Base-by-base conservation (phyloP, 2,113 vertebrate species). In the Blennius ocellaris region DNA sequence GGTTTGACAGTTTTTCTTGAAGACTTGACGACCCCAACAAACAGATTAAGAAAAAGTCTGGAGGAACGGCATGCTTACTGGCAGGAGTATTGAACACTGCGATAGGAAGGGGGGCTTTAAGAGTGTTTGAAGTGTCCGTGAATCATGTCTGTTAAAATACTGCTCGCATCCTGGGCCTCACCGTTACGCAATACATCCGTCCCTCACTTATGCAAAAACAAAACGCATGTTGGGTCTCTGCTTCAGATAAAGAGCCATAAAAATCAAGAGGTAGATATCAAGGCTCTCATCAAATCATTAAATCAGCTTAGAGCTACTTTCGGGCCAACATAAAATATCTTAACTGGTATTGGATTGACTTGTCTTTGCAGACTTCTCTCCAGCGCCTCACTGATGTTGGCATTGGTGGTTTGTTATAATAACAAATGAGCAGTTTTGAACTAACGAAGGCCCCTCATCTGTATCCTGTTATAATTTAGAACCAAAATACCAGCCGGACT, bases 41-140 rank as follows among this genome's bases (percentile, higher is more conserved):
- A 87, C 77, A 82, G 78, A 80, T 77, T 36, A 41, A 73, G 73
- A 65, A 75, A 65, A 75, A 64, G 65, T 69, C 55, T 69, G 67
- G 62, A 40, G 38, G 67, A 67, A 40, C 78, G 72, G 83, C 82
- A 68, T 56, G 87, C 69, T 17, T 21, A 51, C 61, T 62, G 78
- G 63, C 55, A 69, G 78, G 38, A 60, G 10, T 39, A n/a, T 30
- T 30, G 21, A 30, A 30, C 21, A 30, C 21, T 30, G 21, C 4
- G 21, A 73, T 17, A 36, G 5, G 65, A 77, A 55, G 30, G 49
- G 67, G 5, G 2, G 59, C 14, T 51, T 12, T 6, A 4, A 49
- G 51, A 48, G 66, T 39, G 80, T 81, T 81, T 81, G 62, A 82
- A 82, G 80, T 84, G 60, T 68, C 78, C 52, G 78, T 80, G 81